A percentile compares a stretch with the other conserved stretches of the same genome.
Evolutionary conservation across 1,140 invertebrate species (phyloP).

Genomic region (Euschistus heros): DNA sequence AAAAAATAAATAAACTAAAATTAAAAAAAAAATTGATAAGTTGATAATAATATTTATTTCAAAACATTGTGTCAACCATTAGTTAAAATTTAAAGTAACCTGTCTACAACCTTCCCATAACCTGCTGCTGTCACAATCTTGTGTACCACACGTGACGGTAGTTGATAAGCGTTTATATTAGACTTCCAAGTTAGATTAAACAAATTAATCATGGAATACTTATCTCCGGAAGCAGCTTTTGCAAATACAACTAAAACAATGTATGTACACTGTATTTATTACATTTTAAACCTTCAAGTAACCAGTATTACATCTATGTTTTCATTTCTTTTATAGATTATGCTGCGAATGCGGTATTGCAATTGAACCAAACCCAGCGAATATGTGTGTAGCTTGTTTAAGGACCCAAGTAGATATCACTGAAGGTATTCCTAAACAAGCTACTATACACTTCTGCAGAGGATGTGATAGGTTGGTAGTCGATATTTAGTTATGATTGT

Average conservation of each 20-base stretch:
- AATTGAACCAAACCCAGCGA: slow-evolving; percentile 90
- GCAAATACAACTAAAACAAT: not conserved
- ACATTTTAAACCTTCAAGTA: not conserved
- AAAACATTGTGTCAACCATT: no score
- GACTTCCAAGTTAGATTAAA: no score
- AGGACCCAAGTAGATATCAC: slow-evolving; percentile 87
- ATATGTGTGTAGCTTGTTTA: slow-evolving; percentile 94
- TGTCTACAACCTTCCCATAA: no score
- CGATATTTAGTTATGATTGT: not conserved
- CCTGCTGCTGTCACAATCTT: no score
- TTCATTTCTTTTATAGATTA: slow-evolving; percentile 40
- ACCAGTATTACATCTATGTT: not conserved
- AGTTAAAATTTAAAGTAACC: no score
- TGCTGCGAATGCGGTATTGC: slow-evolving; percentile 70
- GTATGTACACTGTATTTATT: not conserved
- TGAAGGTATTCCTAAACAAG: slow-evolving; percentile 92
- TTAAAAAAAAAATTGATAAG: no score
- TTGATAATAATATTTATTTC: no score
- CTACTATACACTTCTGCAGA: slow-evolving; percentile 76
- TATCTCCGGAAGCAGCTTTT: not conserved
- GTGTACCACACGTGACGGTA: no score
- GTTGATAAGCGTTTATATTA: no score
- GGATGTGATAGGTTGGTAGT: slow-evolving; percentile 68
- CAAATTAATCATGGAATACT: not conserved
- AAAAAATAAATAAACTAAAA: no score